Evolutionary conservation across 2,113 vertebrate genomes (phyloP).

Genomic region (Notarius lentiginosus): DNA sequence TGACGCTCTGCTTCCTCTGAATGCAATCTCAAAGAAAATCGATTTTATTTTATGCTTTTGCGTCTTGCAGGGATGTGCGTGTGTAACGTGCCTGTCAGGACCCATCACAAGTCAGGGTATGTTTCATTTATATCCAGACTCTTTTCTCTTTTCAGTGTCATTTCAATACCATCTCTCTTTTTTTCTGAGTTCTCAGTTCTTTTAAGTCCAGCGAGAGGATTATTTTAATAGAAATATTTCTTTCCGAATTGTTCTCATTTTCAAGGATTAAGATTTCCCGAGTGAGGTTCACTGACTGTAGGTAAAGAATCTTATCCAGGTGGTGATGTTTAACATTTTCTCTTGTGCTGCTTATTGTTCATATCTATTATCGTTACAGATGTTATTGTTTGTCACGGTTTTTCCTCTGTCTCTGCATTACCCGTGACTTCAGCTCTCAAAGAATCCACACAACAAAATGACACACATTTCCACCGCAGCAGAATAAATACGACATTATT

Average conservation of each 20-base stretch:
- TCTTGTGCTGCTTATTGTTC: not conserved
- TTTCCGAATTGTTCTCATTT: not conserved
- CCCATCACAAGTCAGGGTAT: not conserved
- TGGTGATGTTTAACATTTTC: not conserved
- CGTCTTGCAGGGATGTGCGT: not conserved
- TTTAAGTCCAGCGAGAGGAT: not conserved
- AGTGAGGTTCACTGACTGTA: not conserved
- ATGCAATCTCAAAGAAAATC: not conserved
- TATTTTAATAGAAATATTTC: not conserved
- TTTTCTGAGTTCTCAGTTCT: not conserved
- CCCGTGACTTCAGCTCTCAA: not conserved
- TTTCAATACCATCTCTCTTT: not conserved
- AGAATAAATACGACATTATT: not conserved
- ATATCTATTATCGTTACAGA: not conserved
- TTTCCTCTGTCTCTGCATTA: not conserved
- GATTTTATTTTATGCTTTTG: not conserved
- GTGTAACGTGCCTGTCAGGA: not conserved
- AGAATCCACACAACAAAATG: not conserved
- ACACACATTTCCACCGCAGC: not conserved
- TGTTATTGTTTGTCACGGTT: not conserved
- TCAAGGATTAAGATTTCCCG: not conserved
- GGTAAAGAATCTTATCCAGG: not conserved
- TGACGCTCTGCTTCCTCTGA: not conserved
- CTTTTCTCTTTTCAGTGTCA: not conserved
- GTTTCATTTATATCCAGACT: not conserved